These are phyloP conservation scores for Syngnathus floridae DNA, from an alignment of 2,113 vertebrate species.

Conservation along the genomic window DNA sequence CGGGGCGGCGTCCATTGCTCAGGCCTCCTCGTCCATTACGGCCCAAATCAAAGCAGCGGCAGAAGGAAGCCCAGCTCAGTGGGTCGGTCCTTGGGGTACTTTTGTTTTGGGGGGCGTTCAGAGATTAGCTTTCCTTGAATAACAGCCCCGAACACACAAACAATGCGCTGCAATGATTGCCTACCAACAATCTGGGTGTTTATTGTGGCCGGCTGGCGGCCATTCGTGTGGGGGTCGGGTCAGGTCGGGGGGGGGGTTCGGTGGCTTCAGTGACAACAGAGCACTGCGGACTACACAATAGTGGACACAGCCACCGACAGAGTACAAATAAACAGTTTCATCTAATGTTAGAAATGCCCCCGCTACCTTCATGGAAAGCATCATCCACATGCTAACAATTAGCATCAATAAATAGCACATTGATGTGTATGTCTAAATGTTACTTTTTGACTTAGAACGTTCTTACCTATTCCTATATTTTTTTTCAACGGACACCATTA, in stretches of 20 bases:
- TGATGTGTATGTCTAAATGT: too few species aligned
- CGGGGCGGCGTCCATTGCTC: slow-evolving; percentile 65
- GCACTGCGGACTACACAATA: neutral
- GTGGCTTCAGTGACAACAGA: neutral
- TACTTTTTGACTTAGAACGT: too few species aligned
- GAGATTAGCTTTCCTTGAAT: slow-evolving; percentile 76
- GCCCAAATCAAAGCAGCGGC: slow-evolving; percentile 66
- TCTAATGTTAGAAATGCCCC: neutral
- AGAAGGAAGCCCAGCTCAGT: slow-evolving; percentile 73
- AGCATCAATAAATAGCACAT: too few species aligned
- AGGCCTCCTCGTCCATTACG: slow-evolving; percentile 66
- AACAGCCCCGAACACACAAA: slow-evolving; percentile 58
- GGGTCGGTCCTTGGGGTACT: slow-evolving; percentile 76
- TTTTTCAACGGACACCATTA: neutral
- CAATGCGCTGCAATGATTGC: slow-evolving; percentile 61
- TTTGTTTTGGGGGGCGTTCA: slow-evolving; percentile 71
- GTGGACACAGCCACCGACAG: neutral
- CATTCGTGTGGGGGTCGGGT: neutral
- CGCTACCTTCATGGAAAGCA: too few species aligned
- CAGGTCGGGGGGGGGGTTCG: neutral
- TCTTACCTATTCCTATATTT: too few species aligned
- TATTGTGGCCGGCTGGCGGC: slow-evolving; percentile 59
- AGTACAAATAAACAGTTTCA: neutral
- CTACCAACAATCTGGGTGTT: slow-evolving; percentile 64
- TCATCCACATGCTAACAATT: too few species aligned